Base-by-base conservation (phyloP, 1,140 invertebrate genomes). In the Lordiphosa mommai region DNA sequence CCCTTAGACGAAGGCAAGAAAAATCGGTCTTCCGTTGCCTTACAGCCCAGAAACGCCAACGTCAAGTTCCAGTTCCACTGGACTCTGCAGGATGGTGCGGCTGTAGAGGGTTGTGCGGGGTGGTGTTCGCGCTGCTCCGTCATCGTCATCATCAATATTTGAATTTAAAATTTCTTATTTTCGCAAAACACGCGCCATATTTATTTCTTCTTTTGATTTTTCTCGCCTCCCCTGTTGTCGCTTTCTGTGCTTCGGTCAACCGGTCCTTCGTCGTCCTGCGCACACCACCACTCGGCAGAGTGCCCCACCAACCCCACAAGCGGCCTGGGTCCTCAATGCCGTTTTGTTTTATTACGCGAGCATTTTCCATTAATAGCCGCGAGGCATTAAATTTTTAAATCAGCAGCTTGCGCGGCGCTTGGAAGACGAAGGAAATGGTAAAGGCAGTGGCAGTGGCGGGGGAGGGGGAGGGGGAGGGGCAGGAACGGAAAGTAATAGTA, bases 351-450 rank as follows among this genome's bases (percentile, higher is more conserved):
- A 84, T 84, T 85, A 72, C 72, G 64, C 69, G 69, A 84, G 72
- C 68, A 72, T 85, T 85, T 82, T 77, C 77, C 52, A 84, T 84
- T 84, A 84, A 84, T 84, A 84, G 77, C 79, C 79, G 60, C 68
- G 79, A 63, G 77, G 72, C 72, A 84, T 84, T 77, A 84, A 61
- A 84, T 84, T 84, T 84, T 84, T 84, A 79, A 85, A 85, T 72
- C 79, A 84, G 60, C 71, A 60, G 48, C 44, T 63, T 53, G 33
- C 37, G 48, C 44, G 34, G 44, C 16, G 23, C 27, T 33, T 36
- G 38, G 32, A 38, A 43, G 29, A 41, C 43, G 34, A 46, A 52
- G 55, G 44, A 63, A 34, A 53, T 58, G 52, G 49, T 36, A 9
- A 53, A 40, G 36, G 10, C 29, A 36, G 3, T 13, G 30, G 12